Percentiles rank a stretch among this genome's conserved stretches.
Evolutionary conservation across 1,140 invertebrate genomes (phyloP).

Genomic region (Drosophila rhopaloa): DNA sequence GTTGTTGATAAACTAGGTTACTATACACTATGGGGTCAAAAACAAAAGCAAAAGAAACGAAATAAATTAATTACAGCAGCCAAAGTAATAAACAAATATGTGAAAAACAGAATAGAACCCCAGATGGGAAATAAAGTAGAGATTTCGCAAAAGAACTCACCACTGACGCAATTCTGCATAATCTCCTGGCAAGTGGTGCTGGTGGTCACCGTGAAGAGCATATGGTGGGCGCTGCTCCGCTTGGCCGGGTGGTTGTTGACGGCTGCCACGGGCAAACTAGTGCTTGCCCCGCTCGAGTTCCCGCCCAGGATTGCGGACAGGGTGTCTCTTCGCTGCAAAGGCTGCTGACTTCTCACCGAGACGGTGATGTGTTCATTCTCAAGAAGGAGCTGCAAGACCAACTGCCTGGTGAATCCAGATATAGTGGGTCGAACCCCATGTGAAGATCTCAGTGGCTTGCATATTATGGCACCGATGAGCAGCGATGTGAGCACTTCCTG

Average conservation of each 20-base stretch:
- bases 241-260: slow-evolving; percentile 83
- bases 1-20: slow-evolving; percentile 78
- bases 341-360: slow-evolving; percentile 87
- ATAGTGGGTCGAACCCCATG: slow-evolving; percentile 85
- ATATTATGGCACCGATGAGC: slow-evolving; percentile 85
- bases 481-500: slow-evolving; percentile 93
- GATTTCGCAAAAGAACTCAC: slow-evolving; percentile 41
- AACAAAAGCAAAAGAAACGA: slow-evolving; percentile 25
- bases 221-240: slow-evolving; percentile 86
- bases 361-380: slow-evolving; percentile 94
- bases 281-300: slow-evolving; percentile 43
- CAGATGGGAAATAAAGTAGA: not conserved
- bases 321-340: slow-evolving; percentile 69
- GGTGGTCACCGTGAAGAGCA: slow-evolving; percentile 90
- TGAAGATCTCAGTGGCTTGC: slow-evolving; percentile 56
- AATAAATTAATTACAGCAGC: slow-evolving; percentile 39
- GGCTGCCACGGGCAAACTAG: slow-evolving; percentile 62
- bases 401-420: slow-evolving; percentile 93
- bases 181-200: slow-evolving; percentile 88
- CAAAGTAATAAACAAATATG: slow-evolving; percentile 12
- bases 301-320: slow-evolving; percentile 63
- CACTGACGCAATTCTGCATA: slow-evolving; percentile 82
- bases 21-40: slow-evolving; percentile 54
- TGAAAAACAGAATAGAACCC: not conserved
- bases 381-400: slow-evolving; percentile 93